A percentile compares a stretch with the other conserved stretches of the same genome.
Conservation (phyloP, 2,113 vertebrate genomes). For the Sitta europaea region DNA sequence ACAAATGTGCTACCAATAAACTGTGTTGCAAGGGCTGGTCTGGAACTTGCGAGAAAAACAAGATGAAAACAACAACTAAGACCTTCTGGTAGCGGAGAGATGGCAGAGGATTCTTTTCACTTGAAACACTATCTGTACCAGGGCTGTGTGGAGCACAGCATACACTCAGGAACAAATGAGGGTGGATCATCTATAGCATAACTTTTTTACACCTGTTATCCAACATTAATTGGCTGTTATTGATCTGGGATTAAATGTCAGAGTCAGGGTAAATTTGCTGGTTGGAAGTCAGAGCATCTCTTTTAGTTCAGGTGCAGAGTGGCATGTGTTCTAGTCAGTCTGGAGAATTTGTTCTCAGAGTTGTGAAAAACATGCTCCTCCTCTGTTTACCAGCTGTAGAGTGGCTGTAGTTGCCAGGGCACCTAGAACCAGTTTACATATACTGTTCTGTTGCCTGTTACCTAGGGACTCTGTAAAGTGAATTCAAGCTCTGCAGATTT, state of each 20-base stretch:
- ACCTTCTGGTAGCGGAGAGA: neutral
- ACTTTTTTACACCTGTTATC: neutral
- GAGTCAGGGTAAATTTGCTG: neutral
- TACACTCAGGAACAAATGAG: rapidly evolving
- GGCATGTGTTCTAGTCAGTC: neutral
- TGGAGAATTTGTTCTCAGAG: neutral
- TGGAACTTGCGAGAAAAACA: neutral
- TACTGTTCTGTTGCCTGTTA: neutral
- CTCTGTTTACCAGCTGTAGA: neutral
- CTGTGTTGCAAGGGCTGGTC: neutral
- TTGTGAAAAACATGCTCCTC: neutral
- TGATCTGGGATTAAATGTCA: neutral
- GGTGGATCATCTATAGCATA: rapidly evolving
- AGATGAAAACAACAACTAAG: neutral
- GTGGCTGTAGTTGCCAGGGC: neutral
- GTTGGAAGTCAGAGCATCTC: neutral
- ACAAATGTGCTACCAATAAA: neutral
- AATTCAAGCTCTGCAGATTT: neutral
- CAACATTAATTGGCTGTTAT: rapidly evolving
- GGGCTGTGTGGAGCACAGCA: neutral
- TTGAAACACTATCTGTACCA: neutral
- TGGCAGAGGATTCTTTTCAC: neutral
- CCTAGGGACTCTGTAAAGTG: neutral
- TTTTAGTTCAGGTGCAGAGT: neutral
- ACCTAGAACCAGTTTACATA: neutral